These are phyloP conservation scores for Pemphigus obesinymphae DNA, from an alignment of 1,140 invertebrate genomes.

Conservation along the genomic window DNA sequence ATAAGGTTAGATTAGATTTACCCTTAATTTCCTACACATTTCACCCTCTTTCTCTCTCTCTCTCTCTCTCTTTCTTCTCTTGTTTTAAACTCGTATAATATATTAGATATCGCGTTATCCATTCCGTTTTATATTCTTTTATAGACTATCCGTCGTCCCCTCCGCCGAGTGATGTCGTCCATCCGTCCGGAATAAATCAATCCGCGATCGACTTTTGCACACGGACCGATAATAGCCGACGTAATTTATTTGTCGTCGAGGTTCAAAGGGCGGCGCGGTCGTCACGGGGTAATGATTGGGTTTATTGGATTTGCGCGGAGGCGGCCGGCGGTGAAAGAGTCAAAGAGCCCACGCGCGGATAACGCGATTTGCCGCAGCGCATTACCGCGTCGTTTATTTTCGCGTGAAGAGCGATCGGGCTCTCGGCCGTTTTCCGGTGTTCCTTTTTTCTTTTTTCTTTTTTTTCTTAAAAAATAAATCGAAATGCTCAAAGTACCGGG, in stretches of 20 bases:
- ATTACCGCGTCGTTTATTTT: constrained; percentile 9
- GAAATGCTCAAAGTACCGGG: no score
- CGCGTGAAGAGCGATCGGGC: neutral
- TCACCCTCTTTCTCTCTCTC: no score
- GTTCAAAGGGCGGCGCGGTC: constrained; percentile 2
- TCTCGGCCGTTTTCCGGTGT: no score
- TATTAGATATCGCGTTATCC: neutral
- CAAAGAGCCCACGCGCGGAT: constrained; percentile 15
- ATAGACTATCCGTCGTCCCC: neutral
- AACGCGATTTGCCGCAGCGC: neutral
- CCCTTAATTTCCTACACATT: no score
- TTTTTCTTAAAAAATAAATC: no score
- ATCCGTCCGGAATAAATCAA: constrained; percentile 32
- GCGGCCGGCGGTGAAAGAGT: neutral
- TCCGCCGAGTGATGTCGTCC: constrained; percentile 49
- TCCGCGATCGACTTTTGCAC: neutral
- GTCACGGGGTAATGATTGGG: constrained; percentile 5
- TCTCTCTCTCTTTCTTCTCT: no score
- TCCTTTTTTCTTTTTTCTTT: no score
- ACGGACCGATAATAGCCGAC: neutral
- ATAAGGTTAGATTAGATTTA: no score
- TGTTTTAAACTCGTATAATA: no score
- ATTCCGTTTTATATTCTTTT: neutral
- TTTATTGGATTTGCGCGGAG: constrained; percentile 26
- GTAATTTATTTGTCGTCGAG: neutral